Evolutionary conservation across 2,888 invertebrate species (phyloP), one percentile per base, ranked within the genome.

Genomic region (Malachius bipustulatus): DNA sequence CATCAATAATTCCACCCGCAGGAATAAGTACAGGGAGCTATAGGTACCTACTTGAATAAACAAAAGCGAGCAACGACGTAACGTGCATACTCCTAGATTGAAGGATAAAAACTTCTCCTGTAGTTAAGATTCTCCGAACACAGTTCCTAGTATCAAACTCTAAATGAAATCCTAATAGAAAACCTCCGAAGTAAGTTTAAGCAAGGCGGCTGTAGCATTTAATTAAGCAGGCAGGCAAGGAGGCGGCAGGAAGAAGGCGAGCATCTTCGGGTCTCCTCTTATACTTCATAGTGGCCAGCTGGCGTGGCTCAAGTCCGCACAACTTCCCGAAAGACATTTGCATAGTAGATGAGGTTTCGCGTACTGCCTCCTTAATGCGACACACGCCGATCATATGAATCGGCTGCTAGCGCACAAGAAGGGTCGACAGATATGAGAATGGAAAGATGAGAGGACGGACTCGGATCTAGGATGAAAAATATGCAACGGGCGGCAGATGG

Each of bases 281-380:
- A 66, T 66, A 67, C 67, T 67, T 67, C 66, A 66, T 67, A 64
- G 63, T 63, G 59, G 60, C 64, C 69, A 69, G 66, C 66, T 69
- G 69, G 50, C 47, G 63, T 65, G 6, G 52, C 50, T 50, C 50
- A 47, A 49, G 49, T 49, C 48, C 51, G 54, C 52, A 53, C 54
- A 59, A 60, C 58, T 61, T 61, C 58, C 56, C 52, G 48, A 50
- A 56, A 59, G 52, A 53, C 57, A 61, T 62, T 62, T 60, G 59
- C 62, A 62, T 62, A 57, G 56, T 57, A 62, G 57, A 62, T 61
- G 60, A 60, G 60, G 56, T 56, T 48, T 45, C 44, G 42, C 44
- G 38, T 45, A 44, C 49, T 43, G 46, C 41, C 42, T 45, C 42
- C n/a, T 39, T 46, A 46, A 48, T 48, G 46, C 47, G 44, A 41